Conservation (phyloP, 2,888 invertebrate species). For the Trachelus stipa region DNA sequence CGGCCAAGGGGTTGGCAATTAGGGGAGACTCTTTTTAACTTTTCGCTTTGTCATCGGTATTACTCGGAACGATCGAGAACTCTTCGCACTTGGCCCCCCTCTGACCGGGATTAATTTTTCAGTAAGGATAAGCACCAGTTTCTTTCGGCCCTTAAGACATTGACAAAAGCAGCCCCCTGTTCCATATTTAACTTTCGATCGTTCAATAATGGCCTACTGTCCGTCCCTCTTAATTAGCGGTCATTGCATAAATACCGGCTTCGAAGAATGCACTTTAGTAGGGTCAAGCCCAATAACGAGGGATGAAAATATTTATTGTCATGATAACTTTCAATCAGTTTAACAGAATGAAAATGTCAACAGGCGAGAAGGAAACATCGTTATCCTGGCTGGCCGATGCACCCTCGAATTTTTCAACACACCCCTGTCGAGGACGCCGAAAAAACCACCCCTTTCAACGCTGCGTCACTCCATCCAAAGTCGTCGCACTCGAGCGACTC, state of each 20-base stretch:
- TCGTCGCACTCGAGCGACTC: neutral
- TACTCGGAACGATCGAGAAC: constrained; percentile 18
- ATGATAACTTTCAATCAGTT: neutral
- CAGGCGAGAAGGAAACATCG: neutral
- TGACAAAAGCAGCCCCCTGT: neutral
- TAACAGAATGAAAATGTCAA: neutral
- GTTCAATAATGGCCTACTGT: neutral
- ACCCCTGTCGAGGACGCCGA: neutral
- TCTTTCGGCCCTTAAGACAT: neutral
- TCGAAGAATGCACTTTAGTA: neutral
- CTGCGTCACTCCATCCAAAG: constrained; percentile 10
- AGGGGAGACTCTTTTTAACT: constrained; percentile 28
- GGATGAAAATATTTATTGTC: neutral
- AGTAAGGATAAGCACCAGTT: neutral
- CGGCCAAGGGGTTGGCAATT: constrained; percentile 28
- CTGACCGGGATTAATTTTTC: constrained; percentile 9
- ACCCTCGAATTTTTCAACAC: neutral
- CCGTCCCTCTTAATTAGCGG: neutral
- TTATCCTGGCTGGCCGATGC: neutral
- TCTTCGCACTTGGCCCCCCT: constrained; percentile 17
- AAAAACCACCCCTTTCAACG: constrained; percentile 21
- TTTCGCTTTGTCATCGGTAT: constrained; percentile 10
- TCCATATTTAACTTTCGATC: neutral
- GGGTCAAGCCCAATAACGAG: neutral
- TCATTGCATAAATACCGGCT: neutral